Conservation (phyloP, 2,797 vertebrate genomes). For the Helostoma temminkii region DNA sequence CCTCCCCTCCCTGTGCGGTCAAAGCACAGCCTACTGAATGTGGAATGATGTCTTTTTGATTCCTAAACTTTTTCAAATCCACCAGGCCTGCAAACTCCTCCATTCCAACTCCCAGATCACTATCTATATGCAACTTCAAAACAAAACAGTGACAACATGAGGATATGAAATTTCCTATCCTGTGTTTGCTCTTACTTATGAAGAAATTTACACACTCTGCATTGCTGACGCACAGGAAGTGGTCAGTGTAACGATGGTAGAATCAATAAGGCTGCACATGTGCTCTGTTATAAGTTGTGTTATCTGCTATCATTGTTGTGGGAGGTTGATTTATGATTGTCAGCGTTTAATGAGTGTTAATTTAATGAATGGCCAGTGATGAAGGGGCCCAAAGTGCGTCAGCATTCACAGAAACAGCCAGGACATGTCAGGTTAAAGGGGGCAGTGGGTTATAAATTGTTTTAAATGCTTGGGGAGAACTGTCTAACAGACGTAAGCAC, state of each 20-base stretch:
- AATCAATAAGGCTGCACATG: conserved; percentile 69
- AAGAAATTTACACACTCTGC: conserved; percentile 75
- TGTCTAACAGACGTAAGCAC: conserved; percentile 75
- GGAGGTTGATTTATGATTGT: conserved; percentile 77
- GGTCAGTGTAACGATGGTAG: conserved; percentile 36
- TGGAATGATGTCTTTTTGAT: conserved; percentile 57
- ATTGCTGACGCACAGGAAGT: conserved; percentile 78
- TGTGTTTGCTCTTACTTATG: conserved; percentile 76
- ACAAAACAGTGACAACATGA: conserved; percentile 71
- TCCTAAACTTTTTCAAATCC: conserved; percentile 60
- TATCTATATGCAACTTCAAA: conserved; percentile 51
- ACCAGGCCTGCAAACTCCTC: conserved; percentile 39
- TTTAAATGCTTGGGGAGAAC: conserved; percentile 63
- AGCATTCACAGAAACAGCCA: conserved; percentile 71
- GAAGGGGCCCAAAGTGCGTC: conserved; percentile 78
- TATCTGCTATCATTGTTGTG: conserved; percentile 76
- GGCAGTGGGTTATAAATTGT: conserved; percentile 72
- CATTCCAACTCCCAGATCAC: conserved; percentile 4
- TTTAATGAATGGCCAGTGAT: conserved; percentile 77
- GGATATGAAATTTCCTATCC: conserved; percentile 83
- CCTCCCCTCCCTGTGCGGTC: conserved; percentile 63
- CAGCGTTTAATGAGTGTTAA: conserved; percentile 73
- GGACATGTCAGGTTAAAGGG: conserved; percentile 65
- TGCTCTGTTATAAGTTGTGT: conserved; percentile 63
- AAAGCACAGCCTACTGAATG: conserved; percentile 53